Evolutionary conservation across 1,140 invertebrate genomes (phyloP).

Genomic region (Agrilus planipennis): DNA sequence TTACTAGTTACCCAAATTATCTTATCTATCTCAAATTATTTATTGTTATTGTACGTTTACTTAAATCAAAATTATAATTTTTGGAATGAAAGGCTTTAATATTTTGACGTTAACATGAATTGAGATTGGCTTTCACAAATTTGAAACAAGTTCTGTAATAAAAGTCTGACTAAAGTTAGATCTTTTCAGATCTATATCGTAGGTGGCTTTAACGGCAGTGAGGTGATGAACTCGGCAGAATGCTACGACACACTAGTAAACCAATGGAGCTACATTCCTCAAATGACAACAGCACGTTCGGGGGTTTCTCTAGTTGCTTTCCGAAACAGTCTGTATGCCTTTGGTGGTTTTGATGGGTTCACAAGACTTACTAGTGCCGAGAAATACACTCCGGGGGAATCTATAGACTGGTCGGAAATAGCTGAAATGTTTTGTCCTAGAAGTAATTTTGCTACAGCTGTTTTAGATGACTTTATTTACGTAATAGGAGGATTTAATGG

Average conservation of each 20-base stretch:
- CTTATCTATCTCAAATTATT: too few species aligned
- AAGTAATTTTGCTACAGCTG: constrained; percentile 62
- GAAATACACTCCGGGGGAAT: constrained; percentile 21
- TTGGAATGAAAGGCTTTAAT: too few species aligned
- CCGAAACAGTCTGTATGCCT: constrained; percentile 48
- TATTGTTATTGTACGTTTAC: too few species aligned
- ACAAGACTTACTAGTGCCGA: constrained; percentile 41
- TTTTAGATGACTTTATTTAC: constrained; percentile 55
- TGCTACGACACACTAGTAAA: constrained; percentile 47
- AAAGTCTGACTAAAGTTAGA: too few species aligned
- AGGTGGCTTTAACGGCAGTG: constrained; percentile 64
- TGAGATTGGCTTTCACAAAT: too few species aligned
- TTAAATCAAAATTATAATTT: too few species aligned
- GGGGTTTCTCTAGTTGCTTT: constrained; percentile 55
- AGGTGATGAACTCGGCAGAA: constrained; percentile 51
- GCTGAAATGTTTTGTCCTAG: constrained; percentile 63
- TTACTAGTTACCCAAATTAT: too few species aligned
- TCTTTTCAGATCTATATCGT: constrained; percentile 49
- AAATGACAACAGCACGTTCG: constrained; percentile 59
- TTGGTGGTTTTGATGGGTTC: constrained; percentile 59
- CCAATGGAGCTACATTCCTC: constrained; percentile 60
- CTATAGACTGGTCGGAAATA: constrained; percentile 37
- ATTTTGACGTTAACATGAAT: too few species aligned
- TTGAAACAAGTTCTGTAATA: too few species aligned
- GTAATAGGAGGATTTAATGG: constrained; percentile 67